Evolutionary conservation across 2,113 vertebrate species (phyloP).

Genomic region (Gallinago jamesoni): DNA sequence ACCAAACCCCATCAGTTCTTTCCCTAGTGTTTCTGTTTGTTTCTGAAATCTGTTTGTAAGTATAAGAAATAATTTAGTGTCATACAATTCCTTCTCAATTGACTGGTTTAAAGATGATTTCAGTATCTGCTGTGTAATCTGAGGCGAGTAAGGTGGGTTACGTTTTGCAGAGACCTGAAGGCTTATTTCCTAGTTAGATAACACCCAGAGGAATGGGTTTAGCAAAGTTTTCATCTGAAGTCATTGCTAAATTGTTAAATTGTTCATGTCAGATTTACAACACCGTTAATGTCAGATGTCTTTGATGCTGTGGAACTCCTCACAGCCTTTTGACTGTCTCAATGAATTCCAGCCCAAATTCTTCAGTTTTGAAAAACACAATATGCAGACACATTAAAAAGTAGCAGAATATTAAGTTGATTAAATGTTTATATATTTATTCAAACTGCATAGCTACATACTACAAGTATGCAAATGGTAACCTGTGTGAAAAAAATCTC

Average conservation of each 20-base stretch:
- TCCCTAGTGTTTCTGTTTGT: background rate
- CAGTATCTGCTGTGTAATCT: constrained; percentile 26
- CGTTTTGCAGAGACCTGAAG: constrained; percentile 24
- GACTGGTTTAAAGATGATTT: constrained; percentile 8
- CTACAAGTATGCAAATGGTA: background rate
- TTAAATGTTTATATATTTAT: constrained; percentile 55
- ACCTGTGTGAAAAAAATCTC: background rate
- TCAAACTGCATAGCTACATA: background rate
- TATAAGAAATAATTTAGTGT: constrained; percentile 15
- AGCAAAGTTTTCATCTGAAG: constrained; percentile 49
- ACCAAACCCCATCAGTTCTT: background rate
- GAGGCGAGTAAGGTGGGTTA: background rate
- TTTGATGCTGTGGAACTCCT: constrained; percentile 42
- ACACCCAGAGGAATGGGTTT: constrained; percentile 21
- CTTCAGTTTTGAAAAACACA: background rate
- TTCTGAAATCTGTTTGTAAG: background rate
- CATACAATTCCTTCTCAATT: background rate
- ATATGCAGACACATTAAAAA: background rate
- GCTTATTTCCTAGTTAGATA: constrained; percentile 55
- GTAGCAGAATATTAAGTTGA: constrained; percentile 37
- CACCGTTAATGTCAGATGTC: constrained; percentile 36
- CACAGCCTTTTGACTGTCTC: background rate
- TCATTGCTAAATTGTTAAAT: constrained; percentile 55
- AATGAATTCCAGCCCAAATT: constrained; percentile 16
- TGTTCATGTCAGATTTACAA: constrained; percentile 51